Evolutionary conservation across 2,113 vertebrate species (phyloP).

Genomic region (Equus quagga): DNA sequence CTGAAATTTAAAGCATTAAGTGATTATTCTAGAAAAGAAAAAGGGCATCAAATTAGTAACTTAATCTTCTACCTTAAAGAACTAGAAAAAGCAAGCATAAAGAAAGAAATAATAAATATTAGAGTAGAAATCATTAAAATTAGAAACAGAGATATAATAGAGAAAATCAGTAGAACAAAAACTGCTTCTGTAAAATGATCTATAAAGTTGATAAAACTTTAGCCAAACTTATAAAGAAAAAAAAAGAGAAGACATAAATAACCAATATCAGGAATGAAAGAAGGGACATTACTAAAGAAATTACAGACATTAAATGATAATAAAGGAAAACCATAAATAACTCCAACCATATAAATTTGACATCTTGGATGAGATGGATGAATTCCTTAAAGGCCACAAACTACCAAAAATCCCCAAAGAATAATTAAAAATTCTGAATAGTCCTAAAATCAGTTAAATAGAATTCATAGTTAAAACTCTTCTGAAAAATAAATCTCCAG

Average conservation of each 20-base stretch:
- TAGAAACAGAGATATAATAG: not conserved
- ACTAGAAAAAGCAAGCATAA: not conserved
- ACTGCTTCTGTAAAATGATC: not conserved
- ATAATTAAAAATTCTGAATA: not conserved
- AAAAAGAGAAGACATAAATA: not conserved
- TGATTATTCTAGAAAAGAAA: not conserved
- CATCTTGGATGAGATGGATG: not conserved
- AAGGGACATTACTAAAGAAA: not conserved
- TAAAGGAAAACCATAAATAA: not conserved
- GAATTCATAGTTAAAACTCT: not conserved
- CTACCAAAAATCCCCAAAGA: not conserved
- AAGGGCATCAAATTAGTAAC: not conserved
- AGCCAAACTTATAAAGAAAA: not conserved
- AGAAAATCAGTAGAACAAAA: not conserved
- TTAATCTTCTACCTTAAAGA: not conserved
- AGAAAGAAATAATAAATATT: not conserved
- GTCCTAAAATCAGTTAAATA: not conserved
- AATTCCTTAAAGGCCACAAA: not conserved
- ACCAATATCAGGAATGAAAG: not conserved
- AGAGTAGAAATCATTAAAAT: not conserved
- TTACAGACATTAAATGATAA: not conserved
- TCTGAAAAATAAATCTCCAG: not conserved
- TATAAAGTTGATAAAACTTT: not conserved
- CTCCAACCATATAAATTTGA: not conserved
- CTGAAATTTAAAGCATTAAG: not conserved